A percentile compares a stretch with the other conserved stretches of the same genome.
phyloP scores from a whole-genome alignment of 2,797 vertebrate genomes.

The Podargus strigoides region DNA sequence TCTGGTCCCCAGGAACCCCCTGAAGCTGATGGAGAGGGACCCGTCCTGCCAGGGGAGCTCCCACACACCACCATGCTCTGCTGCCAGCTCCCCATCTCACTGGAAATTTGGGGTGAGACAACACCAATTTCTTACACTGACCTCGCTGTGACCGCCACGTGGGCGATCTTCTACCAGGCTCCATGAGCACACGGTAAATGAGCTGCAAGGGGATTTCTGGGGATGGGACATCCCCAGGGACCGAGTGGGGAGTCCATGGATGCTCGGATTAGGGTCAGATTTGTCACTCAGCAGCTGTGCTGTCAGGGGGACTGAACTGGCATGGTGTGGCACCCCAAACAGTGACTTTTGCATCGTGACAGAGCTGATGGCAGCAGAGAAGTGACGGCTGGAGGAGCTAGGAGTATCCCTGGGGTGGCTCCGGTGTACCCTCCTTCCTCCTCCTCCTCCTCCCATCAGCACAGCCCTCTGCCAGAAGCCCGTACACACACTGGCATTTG shows the following conservation, averaged over 20 bases:
- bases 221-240: background rate
- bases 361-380: background rate
- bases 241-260: rapidly evolving
- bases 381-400: background rate
- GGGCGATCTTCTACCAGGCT: background rate
- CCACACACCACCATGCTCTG: too few species aligned
- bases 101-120: background rate
- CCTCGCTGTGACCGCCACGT: rapidly evolving
- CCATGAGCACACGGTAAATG: rapidly evolving
- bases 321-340: rapidly evolving
- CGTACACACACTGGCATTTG: rapidly evolving
- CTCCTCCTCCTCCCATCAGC: background rate
- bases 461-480: background rate
- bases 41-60: background rate
- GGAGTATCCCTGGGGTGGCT: background rate
- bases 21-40: background rate
- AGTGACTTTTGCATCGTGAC: background rate
- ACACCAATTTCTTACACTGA: rapidly evolving
- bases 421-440: background rate
- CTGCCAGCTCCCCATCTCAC: rapidly evolving
- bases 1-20: background rate
- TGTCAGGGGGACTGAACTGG: background rate
- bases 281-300: background rate
- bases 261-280: background rate
- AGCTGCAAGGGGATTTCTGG: background rate